phyloP scores from a whole-genome alignment of 2,888 invertebrate genomes.

The Campoplex capitator region DNA sequence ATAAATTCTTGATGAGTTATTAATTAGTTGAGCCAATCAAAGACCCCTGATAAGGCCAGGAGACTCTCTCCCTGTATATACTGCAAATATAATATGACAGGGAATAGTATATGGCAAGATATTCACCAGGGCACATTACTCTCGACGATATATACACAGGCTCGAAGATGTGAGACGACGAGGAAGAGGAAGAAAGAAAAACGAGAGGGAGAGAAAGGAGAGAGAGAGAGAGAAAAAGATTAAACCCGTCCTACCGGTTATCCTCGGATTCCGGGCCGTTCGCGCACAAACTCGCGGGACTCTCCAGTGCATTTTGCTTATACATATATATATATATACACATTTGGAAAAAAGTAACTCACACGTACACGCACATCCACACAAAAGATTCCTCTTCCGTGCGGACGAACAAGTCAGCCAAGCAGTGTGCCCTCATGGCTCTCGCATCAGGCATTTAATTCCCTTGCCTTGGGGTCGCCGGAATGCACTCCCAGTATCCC shows the following conservation, averaged over 20 bases:
- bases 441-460: conserved; percentile 59
- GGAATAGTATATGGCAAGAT: conserved; percentile 32
- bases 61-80: neutral
- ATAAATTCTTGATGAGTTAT: conserved; percentile 6
- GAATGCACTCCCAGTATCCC: conserved; percentile 39
- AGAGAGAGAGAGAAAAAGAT: conserved; percentile 15
- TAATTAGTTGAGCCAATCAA: conserved; percentile 14
- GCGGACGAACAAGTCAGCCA: conserved; percentile 43
- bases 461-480: neutral
- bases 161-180: conserved; percentile 44
- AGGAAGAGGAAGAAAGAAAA: conserved; percentile 27
- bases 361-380: conserved; percentile 1
- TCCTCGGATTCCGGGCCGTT: conserved; percentile 67
- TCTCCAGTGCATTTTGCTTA: conserved; percentile 47
- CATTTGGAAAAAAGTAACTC: neutral
- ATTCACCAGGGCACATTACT: conserved; percentile 32
- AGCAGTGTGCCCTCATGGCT: conserved; percentile 34
- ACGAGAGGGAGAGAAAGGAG: neutral
- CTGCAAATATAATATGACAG: neutral
- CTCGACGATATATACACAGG: conserved; percentile 50
- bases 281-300: conserved; percentile 31
- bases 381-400: conserved; percentile 45
- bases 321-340: conserved; percentile 15
- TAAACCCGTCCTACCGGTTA: conserved; percentile 68
- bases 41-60: neutral